phyloP scores from a whole-genome alignment of 2,888 invertebrate species.

The Oxyteleia sp. region DNA sequence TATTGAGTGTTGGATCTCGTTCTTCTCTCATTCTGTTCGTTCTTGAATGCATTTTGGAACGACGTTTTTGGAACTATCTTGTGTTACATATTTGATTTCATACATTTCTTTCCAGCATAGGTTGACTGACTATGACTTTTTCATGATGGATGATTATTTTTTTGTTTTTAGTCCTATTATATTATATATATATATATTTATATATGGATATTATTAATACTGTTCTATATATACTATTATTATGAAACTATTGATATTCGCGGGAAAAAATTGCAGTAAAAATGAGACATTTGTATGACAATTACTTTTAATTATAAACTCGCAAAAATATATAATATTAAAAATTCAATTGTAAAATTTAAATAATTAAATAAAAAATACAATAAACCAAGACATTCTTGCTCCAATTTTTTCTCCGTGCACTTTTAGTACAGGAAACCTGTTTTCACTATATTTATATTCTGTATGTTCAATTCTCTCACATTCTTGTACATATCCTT shows the following conservation, averaged over 20 bases:
- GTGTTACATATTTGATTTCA: conserved; percentile 64
- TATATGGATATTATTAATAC: conserved; percentile 19
- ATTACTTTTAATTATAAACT: too few relatives aligned
- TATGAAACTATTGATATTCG: not conserved
- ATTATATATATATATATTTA: conserved; percentile 20
- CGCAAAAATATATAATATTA: too few relatives aligned
- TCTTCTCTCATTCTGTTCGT: conserved; percentile 72
- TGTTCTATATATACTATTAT: not conserved
- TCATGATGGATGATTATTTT: conserved; percentile 63
- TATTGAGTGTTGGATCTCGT: conserved; percentile 76
- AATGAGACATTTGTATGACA: too few relatives aligned
- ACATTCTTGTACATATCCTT: conserved; percentile 29
- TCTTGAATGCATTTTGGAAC: conserved; percentile 72
- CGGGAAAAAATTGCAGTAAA: not conserved
- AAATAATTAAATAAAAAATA: too few relatives aligned
- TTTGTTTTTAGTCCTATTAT: conserved; percentile 24
- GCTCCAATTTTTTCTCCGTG: conserved; percentile 16
- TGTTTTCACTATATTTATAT: conserved; percentile 21
- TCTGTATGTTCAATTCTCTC: conserved; percentile 29
- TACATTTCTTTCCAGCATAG: conserved; percentile 78
- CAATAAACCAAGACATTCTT: too few relatives aligned
- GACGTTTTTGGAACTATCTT: conserved; percentile 62
- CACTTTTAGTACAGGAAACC: conserved; percentile 16
- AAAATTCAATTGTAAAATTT: too few relatives aligned
- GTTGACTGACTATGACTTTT: conserved; percentile 79